Evolutionary conservation across 2,888 invertebrate genomes (phyloP).

Genomic region (Phortica magna): DNA sequence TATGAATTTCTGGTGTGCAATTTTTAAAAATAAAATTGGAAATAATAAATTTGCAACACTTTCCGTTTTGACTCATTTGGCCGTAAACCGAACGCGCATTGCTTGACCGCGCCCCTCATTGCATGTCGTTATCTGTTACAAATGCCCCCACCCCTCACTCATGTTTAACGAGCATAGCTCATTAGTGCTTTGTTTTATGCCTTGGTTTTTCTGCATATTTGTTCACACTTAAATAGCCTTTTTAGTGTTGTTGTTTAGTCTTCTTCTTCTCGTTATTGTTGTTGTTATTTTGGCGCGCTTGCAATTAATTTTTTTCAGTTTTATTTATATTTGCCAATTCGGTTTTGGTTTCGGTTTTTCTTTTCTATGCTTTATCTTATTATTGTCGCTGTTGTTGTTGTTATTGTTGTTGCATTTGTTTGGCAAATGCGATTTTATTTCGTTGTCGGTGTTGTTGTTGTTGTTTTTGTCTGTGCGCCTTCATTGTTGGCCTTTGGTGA

Average conservation of each 20-base stretch:
- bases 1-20: no score
- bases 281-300: conserved; percentile 31
- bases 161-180: conserved; percentile 41
- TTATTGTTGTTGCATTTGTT: conserved; percentile 37
- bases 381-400: conserved; percentile 46
- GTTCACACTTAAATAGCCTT: not conserved
- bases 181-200: conserved; percentile 47
- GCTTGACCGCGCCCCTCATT: conserved; percentile 4
- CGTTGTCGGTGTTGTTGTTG: not conserved
- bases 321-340: conserved; percentile 46
- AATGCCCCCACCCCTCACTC: conserved; percentile 40
- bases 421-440: not conserved
- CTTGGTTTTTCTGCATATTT: not conserved
- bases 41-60: no score
- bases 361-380: not conserved
- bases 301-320: conserved; percentile 45
- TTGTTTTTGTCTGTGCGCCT: not conserved
- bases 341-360: not conserved
- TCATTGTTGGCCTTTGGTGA: conserved; percentile 5
- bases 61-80: no score
- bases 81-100: no score
- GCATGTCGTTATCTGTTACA: not conserved
- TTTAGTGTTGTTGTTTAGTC: not conserved
- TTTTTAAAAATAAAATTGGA: no score
- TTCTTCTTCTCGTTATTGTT: conserved; percentile 41